Evolutionary conservation across 2,797 vertebrate genomes (phyloP).

Genomic region (Hemibagrus guttatus): DNA sequence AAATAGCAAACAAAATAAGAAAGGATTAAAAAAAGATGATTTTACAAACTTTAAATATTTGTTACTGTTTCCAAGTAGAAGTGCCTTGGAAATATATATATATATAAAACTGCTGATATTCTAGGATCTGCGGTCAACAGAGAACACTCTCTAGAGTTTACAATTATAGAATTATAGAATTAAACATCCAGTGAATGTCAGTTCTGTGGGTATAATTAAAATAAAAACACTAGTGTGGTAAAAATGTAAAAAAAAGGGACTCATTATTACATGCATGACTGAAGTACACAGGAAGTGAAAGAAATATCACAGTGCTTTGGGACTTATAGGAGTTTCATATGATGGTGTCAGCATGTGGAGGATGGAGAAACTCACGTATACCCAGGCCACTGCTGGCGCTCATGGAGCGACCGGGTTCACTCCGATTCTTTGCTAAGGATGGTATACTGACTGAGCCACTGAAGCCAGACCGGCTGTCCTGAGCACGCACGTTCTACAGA

Average conservation of each 20-base stretch:
- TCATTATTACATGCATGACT: not conserved
- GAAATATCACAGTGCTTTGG: not conserved
- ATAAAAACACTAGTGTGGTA: not conserved
- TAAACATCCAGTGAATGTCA: not conserved
- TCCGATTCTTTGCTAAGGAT: constrained; percentile 91
- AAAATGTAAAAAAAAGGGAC: not conserved
- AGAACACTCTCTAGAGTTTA: not conserved
- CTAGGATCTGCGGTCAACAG: not conserved
- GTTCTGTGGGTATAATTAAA: not conserved
- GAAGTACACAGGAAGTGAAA: not conserved
- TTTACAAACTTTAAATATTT: not conserved
- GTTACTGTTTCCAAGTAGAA: not conserved
- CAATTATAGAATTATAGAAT: not conserved
- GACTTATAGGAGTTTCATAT: not conserved
- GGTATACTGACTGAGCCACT: constrained; percentile 97
- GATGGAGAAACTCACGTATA: constrained; percentile 82
- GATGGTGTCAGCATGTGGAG: not conserved
- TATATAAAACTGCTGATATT: not conserved
- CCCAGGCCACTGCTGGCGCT: constrained; percentile 95
- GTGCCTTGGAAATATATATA: not conserved
- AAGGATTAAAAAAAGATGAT: not conserved
- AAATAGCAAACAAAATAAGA: not conserved
- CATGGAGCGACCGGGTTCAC: constrained; percentile 94
- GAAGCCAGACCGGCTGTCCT: constrained; percentile 91
- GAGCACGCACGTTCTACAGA: constrained; percentile 88